Evolutionary conservation across 2,888 invertebrate genomes (phyloP).

Genomic region (Ochlodes sylvanus): DNA sequence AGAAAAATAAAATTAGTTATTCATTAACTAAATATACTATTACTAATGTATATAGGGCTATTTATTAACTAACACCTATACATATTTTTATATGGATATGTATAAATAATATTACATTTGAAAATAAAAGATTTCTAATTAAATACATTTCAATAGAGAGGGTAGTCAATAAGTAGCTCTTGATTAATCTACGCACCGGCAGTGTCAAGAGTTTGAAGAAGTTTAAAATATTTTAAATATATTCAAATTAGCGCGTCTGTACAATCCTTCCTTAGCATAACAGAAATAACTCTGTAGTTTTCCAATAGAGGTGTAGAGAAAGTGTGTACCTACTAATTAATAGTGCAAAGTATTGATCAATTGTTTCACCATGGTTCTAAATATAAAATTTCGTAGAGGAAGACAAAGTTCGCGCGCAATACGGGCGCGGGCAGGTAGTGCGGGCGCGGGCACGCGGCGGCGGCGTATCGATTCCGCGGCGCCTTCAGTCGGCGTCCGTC

Average conservation of each 20-base stretch:
- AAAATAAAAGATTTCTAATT: not conserved
- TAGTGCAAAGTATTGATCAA: conserved; percentile 84
- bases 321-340: conserved; percentile 71
- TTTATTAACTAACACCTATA: no score
- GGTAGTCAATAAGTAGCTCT: not conserved
- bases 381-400: conserved; percentile 83
- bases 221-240: conserved; percentile 31
- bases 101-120: no score
- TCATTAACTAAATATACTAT: no score
- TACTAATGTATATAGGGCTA: no score
- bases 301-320: conserved; percentile 54
- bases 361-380: conserved; percentile 83
- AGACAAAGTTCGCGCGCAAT: conserved; percentile 85
- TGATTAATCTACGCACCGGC: not conserved
- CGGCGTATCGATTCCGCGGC: conserved; percentile 80
- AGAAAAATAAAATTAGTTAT: no score
- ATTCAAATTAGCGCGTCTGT: conserved; percentile 1
- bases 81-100: no score
- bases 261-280: not conserved
- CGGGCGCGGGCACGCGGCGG: conserved; percentile 71
- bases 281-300: not conserved
- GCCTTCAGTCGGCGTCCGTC: conserved; percentile 83
- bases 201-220: conserved; percentile 25
- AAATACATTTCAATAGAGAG: not conserved
- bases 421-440: conserved; percentile 74